These are phyloP conservation scores for Synergus japonicus DNA, from an alignment of 2,888 invertebrate species.

Conservation along the genomic window DNA sequence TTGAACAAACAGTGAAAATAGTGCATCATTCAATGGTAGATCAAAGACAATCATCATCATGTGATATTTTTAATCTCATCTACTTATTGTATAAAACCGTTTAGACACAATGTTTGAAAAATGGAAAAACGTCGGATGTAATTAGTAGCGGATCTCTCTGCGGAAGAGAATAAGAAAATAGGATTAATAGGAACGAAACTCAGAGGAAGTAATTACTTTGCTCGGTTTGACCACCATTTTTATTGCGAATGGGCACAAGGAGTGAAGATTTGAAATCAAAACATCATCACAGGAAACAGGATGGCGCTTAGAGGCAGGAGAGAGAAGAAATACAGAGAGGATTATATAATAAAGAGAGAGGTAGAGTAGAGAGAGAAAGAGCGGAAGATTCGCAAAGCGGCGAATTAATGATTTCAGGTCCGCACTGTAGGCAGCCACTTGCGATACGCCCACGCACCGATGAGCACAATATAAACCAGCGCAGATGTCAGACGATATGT, in stretches of 20 bases:
- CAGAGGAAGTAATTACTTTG: conserved; percentile 39
- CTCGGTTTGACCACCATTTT: not conserved
- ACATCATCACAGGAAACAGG: conserved; percentile 36
- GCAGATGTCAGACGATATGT: conserved; percentile 68
- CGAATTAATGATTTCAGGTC: conserved; percentile 66
- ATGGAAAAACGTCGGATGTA: conserved; percentile 7
- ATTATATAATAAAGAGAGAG: conserved; percentile 10
- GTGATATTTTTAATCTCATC: too few species aligned
- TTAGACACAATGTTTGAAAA: conserved; percentile 48
- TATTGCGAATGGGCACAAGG: conserved; percentile 20
- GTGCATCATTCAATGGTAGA: too few species aligned
- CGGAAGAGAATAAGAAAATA: conserved; percentile 47
- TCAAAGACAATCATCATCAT: too few species aligned
- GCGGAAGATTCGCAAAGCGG: conserved; percentile 44
- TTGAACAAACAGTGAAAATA: too few species aligned
- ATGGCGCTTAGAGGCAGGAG: conserved; percentile 20
- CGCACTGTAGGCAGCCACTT: conserved; percentile 62
- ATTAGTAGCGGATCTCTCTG: conserved; percentile 10
- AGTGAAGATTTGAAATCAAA: conserved; percentile 34
- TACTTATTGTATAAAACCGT: too few species aligned
- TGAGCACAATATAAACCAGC: conserved; percentile 67
- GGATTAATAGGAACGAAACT: conserved; percentile 47
- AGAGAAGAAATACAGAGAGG: conserved; percentile 10
- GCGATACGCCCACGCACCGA: conserved; percentile 67
- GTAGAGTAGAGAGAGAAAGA: conserved; percentile 24